These are phyloP conservation scores for Lycocerus yunnanus DNA, from an alignment of 2,888 invertebrate species.

Conservation along the genomic window DNA sequence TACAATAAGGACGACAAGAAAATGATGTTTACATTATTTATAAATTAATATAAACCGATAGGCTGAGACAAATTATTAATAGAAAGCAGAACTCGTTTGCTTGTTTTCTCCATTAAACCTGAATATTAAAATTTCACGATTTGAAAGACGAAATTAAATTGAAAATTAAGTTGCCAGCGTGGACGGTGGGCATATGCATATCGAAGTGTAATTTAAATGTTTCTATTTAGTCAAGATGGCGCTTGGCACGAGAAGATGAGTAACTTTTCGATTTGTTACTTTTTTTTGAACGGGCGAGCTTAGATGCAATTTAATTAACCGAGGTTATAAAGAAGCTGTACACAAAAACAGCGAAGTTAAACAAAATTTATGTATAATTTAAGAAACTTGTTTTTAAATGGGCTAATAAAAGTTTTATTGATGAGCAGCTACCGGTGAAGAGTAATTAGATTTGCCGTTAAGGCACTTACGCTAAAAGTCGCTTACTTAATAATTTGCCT, in stretches of 20 bases:
- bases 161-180: too few relatives aligned
- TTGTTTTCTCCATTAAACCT: too few relatives aligned
- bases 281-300: background rate
- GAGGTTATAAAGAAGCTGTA: background rate
- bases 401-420: background rate
- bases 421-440: background rate
- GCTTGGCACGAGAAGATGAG: too few relatives aligned
- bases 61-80: too few relatives aligned
- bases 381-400: background rate
- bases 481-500: background rate
- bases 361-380: background rate
- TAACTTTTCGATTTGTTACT: background rate
- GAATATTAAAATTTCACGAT: too few relatives aligned
- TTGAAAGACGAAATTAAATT: too few relatives aligned
- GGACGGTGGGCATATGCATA: background rate
- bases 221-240: too few relatives aligned
- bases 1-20: too few relatives aligned
- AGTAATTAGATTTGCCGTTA: background rate
- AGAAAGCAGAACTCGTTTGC: too few relatives aligned
- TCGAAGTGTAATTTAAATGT: too few relatives aligned
- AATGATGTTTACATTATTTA: too few relatives aligned
- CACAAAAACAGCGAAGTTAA: background rate
- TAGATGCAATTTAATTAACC: background rate
- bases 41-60: too few relatives aligned
- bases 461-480: background rate